Evolutionary conservation across 2,888 invertebrate genomes (phyloP).

Genomic region (Nephrocerus scutellatus): DNA sequence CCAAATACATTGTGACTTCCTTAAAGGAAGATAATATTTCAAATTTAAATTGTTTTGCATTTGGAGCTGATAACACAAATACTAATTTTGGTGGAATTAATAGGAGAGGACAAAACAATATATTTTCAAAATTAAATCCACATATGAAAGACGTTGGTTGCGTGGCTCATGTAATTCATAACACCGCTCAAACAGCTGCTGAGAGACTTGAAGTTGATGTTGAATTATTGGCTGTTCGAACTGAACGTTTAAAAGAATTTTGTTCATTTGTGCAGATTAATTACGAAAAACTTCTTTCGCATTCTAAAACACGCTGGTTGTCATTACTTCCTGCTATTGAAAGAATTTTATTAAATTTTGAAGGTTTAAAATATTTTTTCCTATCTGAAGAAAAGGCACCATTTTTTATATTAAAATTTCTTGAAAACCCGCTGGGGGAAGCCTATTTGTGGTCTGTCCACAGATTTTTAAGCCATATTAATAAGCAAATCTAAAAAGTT

Average conservation of each 20-base stretch:
- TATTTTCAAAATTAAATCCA: no score
- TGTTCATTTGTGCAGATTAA: conserved; percentile 7
- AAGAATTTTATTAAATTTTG: conserved; percentile 11
- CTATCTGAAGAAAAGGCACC: conserved; percentile 8
- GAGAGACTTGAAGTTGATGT: no score
- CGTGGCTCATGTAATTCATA: no score
- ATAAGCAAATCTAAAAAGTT: conserved; percentile 4
- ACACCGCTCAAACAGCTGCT: no score
- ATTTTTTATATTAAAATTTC: conserved; percentile 7
- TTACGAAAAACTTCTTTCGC: conserved; percentile 9
- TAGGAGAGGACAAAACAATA: no score
- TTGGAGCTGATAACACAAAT: no score
- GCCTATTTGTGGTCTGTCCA: conserved; percentile 8
- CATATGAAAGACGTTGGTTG: no score
- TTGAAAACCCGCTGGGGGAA: conserved; percentile 11
- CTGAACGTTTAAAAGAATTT: conserved; percentile 10
- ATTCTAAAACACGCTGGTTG: conserved; percentile 10
- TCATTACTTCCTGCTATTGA: conserved; percentile 8
- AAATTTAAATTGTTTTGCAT: no score
- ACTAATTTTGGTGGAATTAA: no score
- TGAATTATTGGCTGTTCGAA: conserved; percentile 10
- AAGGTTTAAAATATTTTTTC: conserved; percentile 8
- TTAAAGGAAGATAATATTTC: no score
- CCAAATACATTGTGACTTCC: no score
- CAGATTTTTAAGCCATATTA: conserved; percentile 2